phyloP scores from a whole-genome alignment of 2,888 invertebrate species.

The Monopis laevigella region DNA sequence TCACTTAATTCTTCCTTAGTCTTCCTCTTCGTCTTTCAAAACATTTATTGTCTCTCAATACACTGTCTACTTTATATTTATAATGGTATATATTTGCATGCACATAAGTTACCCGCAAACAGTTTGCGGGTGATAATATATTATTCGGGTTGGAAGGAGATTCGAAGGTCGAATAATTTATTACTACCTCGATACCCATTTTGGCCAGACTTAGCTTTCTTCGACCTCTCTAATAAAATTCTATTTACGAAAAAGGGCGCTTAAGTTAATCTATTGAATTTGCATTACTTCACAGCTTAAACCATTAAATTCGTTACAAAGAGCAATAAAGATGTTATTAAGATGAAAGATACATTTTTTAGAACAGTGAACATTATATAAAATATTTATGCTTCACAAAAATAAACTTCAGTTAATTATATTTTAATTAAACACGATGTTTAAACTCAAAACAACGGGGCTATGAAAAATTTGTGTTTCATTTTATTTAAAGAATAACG shows the following conservation, averaged over 20 bases:
- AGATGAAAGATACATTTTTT: too few species aligned
- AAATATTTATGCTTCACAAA: too few species aligned
- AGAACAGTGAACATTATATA: too few species aligned
- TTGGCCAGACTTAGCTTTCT: constrained; percentile 6
- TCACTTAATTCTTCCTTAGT: constrained; percentile 1
- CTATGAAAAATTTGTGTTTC: constrained; percentile 2
- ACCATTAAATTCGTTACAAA: too few species aligned
- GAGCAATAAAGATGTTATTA: too few species aligned
- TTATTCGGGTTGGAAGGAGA: constrained; percentile 5
- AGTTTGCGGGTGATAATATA: constrained; percentile 6
- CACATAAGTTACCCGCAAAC: constrained; percentile 4
- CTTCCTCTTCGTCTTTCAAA: constrained; percentile 2
- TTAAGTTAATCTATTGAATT: too few species aligned
- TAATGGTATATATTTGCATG: background rate
- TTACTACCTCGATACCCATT: constrained; percentile 8
- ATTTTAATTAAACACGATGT: too few species aligned
- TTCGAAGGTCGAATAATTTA: constrained; percentile 9
- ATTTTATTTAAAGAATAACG: constrained; percentile 3
- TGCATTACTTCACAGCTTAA: too few species aligned
- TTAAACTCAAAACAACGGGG: constrained; percentile 7
- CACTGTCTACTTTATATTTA: background rate
- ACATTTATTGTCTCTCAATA: background rate
- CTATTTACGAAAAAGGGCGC: too few species aligned
- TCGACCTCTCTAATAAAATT: constrained; percentile 7
- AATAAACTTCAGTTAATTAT: too few species aligned